Evolutionary conservation across 2,113 vertebrate species (phyloP), one percentile per base, ranked within the genome.

Genomic region (Pteronura brasiliensis): DNA sequence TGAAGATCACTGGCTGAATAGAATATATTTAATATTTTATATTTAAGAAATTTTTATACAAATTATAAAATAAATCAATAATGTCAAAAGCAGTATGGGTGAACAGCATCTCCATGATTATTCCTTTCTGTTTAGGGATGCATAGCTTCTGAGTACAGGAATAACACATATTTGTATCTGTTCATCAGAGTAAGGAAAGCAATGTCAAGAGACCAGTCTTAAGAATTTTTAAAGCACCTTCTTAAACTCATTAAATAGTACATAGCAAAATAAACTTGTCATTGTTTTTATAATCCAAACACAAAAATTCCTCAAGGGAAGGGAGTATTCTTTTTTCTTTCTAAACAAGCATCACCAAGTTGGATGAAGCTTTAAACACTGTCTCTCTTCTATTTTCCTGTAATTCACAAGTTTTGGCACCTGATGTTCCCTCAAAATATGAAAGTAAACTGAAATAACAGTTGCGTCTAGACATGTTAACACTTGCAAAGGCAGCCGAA

Each of bases 261-360:
- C 44, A 49, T 11, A 81, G 57, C 39, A 80, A 94, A 90, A 84
- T 65, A 76, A 90, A 84, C 55, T 91, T 72, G 4, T 52, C 79
- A 55, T 29, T 79, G n/a, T 69, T 85, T 88, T 67, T 67, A 47
- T 55, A 84, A 71, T 89, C 47, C 55, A 69, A 95, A n/a, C 76
- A 80, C 69, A 95, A 94, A 95, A 94, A 81, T 91, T 83, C 57
- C 84, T 72, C 29, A 84, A 39, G 52, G n/a, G 29, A 74, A 74
- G 7, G 7, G 6, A 84, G 18, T 49, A 34, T n/a, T 76, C 23
- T 44, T 57, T 80, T 49, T 11, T 42, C 8, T 47, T 52, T 12
- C 39, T 74, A 67, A 88, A 96, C 39, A 93, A 83, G 36, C 27
- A 44, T 80, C 59, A 65, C 29, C 18, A 31, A 55, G 15, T 47